Conservation (phyloP, 1,140 invertebrate species). For the Aphidius gifuensis region DNA sequence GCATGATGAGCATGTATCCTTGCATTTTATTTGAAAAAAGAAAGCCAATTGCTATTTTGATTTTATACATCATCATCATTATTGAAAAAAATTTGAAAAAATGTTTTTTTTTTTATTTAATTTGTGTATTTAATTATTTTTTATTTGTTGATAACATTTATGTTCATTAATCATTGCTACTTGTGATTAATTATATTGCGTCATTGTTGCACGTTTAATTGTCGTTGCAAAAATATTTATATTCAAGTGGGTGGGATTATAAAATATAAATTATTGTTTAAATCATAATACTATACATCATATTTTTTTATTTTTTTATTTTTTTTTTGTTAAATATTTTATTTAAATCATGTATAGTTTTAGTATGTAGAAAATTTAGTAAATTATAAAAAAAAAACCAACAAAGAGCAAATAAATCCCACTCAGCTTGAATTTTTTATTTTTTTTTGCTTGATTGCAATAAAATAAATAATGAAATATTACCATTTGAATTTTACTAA, state of each 20-base stretch:
- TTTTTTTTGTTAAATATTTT: too few species aligned
- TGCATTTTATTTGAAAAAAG: background rate
- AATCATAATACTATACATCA: too few species aligned
- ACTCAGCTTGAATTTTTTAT: slow-evolving; percentile 2
- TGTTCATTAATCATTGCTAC: background rate
- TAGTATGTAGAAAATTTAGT: background rate
- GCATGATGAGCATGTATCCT: slow-evolving; percentile 35
- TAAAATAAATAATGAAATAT: too few species aligned
- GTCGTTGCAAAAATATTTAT: slow-evolving; percentile 23
- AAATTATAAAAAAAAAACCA: slow-evolving; percentile 6
- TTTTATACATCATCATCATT: background rate
- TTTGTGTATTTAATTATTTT: slow-evolving; percentile 2
- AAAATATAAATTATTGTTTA: background rate
- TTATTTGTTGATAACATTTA: background rate
- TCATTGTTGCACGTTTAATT: slow-evolving; percentile 48
- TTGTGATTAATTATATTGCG: slow-evolving; percentile 17
- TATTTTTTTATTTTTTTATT: too few species aligned
- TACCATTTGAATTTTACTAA: too few species aligned
- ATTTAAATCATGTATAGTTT: too few species aligned
- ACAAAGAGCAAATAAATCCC: background rate
- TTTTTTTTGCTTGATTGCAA: too few species aligned
- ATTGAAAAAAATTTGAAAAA: background rate
- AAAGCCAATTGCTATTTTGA: too few species aligned
- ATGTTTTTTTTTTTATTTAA: slow-evolving; percentile 12
- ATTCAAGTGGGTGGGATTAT: background rate